Evolutionary conservation across 2,797 vertebrate species (phyloP).

Genomic region (Dendrocincla tyrannina): DNA sequence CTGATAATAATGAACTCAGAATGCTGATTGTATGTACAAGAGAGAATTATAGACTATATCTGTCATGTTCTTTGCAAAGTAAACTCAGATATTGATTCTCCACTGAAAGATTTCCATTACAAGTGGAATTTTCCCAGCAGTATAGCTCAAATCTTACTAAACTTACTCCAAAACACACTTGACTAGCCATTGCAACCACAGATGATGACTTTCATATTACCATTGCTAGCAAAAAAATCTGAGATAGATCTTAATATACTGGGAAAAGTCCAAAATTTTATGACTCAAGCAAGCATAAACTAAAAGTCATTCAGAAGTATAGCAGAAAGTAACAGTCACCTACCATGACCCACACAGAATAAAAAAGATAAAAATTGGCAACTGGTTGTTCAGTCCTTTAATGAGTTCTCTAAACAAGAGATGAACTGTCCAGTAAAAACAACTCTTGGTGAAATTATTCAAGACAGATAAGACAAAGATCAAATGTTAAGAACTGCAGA

Average conservation of each 20-base stretch:
- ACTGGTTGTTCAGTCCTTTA: background rate
- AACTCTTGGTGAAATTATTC: background rate
- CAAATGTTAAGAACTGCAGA: background rate
- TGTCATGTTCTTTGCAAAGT: background rate
- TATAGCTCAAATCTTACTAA: background rate
- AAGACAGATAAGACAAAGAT: background rate
- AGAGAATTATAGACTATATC: background rate
- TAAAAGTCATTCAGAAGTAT: background rate
- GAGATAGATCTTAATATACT: background rate
- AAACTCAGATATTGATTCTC: background rate
- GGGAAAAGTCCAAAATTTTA: background rate
- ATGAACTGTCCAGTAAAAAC: background rate
- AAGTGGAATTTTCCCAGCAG: background rate
- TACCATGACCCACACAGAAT: background rate
- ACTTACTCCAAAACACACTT: background rate
- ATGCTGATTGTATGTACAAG: background rate
- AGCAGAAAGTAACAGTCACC: background rate
- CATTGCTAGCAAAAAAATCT: background rate
- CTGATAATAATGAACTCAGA: background rate
- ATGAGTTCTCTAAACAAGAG: background rate
- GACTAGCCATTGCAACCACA: background rate
- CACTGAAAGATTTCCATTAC: background rate
- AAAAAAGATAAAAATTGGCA: background rate
- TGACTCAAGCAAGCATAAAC: background rate
- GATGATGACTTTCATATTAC: background rate